Conservation (phyloP, 2,888 invertebrate species). For the Tridacna gigas region DNA sequence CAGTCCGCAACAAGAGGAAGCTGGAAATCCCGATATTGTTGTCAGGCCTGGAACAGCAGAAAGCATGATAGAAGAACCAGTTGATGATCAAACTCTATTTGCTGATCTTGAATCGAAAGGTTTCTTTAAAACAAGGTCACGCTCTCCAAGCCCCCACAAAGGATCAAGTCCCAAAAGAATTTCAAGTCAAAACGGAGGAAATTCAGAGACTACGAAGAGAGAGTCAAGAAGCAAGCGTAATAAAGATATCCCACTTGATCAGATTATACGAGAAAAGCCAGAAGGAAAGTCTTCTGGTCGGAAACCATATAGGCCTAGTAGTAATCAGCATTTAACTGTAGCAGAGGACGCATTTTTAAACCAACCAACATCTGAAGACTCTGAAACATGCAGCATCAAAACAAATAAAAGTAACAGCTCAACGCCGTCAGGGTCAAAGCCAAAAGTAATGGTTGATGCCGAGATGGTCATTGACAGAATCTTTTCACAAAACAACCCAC, state of each 20-base stretch:
- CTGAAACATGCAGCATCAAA: constrained; percentile 70
- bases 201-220: constrained; percentile 33
- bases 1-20: constrained; percentile 42
- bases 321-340: constrained; percentile 60
- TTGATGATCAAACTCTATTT: constrained; percentile 68
- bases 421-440: constrained; percentile 51
- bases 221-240: constrained; percentile 46
- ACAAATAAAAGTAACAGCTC: constrained; percentile 64
- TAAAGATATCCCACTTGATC: constrained; percentile 68
- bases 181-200: constrained; percentile 5
- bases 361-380: constrained; percentile 71
- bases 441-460: constrained; percentile 68
- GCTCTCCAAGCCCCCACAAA: constrained; percentile 55
- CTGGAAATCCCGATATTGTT: constrained; percentile 34
- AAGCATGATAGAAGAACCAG: constrained; percentile 51
- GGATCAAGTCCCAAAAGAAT: constrained; percentile 39
- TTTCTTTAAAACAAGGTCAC: constrained; percentile 64
- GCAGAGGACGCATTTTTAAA: constrained; percentile 68
- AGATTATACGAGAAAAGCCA: constrained; percentile 77
- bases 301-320: constrained; percentile 51
- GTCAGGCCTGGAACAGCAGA: constrained; percentile 53
- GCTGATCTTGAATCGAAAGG: constrained; percentile 72
- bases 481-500: constrained; percentile 64
- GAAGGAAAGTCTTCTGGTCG: constrained; percentile 58
- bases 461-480: constrained; percentile 75